Base-by-base conservation (phyloP, 2,113 vertebrate genomes). In the Amphiprion percula region DNA sequence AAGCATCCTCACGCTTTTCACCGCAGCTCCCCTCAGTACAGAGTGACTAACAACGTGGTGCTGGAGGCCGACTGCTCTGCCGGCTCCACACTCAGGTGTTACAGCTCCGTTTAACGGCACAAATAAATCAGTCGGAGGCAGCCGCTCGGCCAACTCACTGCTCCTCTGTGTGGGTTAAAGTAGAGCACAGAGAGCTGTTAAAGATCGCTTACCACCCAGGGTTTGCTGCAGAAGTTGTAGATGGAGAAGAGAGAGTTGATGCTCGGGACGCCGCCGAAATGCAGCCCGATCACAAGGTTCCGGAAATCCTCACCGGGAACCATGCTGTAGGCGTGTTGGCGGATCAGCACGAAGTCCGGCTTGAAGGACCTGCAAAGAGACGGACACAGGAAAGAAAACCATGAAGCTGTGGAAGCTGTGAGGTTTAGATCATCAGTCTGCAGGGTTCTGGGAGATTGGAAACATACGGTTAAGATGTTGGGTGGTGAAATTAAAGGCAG, bases 181-280 rank as follows among this genome's bases (percentile, higher is more conserved):
- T 26, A 3, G 53, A 73, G 59, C 24, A 58, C 28, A 41, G 5
- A 21, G 49, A 73, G 61, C 59, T 0, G 16, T 77, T 50, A 72
- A 52, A 1, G n/a, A 30, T 21, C 10, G 88, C 98, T 88, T 93
- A 99, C 98, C 97, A 99, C 97, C 97, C 98, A 99, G 54, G 98
- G 98, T 87, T 99, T 99, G 96, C 97, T 99, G 94, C 98, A 99
- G 94, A 99, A 99, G 94, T 98, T 99, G 94, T 99, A 99, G 93
- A 97, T 95, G 16, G 97, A 98, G 86, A 95, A 96, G 47, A 99
- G 94, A 1, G 98, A 98, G 95, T 99, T 99, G 90, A 97, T 68
- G 0, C 96, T 94, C 0, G 95, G 92, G 14, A 97, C 87, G 0
- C 95, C 94, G 0, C 98, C 98, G 0, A 98, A 99, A 72, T 99